Conservation (phyloP, 2,797 vertebrate species). For the Platyrinchus mystaceus region DNA sequence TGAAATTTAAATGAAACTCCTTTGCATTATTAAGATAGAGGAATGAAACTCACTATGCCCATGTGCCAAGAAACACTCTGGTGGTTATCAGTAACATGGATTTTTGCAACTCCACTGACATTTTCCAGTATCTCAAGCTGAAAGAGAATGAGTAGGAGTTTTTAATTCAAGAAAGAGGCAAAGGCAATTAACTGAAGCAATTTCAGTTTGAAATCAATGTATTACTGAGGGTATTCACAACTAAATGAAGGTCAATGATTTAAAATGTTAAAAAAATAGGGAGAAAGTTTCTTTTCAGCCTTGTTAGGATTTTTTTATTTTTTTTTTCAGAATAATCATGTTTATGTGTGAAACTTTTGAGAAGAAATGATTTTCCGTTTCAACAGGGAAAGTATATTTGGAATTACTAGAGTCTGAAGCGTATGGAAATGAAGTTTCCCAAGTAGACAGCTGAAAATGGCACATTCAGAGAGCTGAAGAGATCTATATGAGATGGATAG, state of each 20-base stretch:
- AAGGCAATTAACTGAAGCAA: background rate
- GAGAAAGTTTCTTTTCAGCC: background rate
- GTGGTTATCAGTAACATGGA: background rate
- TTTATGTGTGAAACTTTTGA: background rate
- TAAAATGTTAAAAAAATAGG: background rate
- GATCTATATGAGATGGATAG: background rate
- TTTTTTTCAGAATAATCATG: background rate
- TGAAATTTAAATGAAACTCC: conserved; percentile 3
- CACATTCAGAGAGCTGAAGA: background rate
- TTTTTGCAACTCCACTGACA: background rate
- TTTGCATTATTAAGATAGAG: background rate
- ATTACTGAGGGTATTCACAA: background rate
- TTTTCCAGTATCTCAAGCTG: background rate
- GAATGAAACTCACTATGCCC: background rate
- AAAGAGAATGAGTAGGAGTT: background rate
- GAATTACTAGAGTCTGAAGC: background rate
- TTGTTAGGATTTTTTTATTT: background rate
- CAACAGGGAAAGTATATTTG: background rate
- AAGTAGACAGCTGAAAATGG: background rate
- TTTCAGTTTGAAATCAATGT: background rate
- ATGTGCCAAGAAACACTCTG: background rate
- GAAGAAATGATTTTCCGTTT: background rate
- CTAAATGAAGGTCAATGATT: background rate
- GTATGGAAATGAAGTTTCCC: conserved; percentile 1
- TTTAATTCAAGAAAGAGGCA: background rate